Conservation (phyloP, 1,140 invertebrate species). For the Kradibia gibbosae region DNA sequence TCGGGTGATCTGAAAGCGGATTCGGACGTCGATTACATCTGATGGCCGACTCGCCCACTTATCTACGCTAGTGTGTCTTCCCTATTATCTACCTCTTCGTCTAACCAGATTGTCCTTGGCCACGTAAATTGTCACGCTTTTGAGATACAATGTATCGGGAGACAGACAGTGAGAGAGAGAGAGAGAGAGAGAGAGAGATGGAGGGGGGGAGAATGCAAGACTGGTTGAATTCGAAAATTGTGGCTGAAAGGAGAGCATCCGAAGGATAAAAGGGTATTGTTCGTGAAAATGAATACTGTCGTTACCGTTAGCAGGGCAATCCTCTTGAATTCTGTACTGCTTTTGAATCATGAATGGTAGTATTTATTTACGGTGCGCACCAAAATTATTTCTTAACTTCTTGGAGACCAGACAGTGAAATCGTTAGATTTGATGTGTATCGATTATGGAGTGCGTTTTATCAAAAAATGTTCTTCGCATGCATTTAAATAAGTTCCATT, state of each 20-base stretch:
- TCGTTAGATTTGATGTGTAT: too few species aligned
- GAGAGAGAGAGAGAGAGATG: background rate
- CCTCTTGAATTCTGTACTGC: too few species aligned
- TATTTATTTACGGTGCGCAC: too few species aligned
- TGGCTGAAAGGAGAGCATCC: background rate
- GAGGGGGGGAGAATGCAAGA: background rate
- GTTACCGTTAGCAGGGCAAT: background rate
- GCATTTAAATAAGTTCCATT: too few species aligned
- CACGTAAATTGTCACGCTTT: background rate
- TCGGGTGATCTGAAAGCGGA: background rate
- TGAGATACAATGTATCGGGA: slow-evolving; percentile 6
- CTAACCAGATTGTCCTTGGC: background rate
- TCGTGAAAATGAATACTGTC: background rate
- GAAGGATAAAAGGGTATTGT: background rate
- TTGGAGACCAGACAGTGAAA: too few species aligned
- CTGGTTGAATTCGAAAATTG: background rate
- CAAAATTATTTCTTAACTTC: too few species aligned
- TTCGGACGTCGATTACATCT: background rate
- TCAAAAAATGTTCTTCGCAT: too few species aligned
- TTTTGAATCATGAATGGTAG: too few species aligned
- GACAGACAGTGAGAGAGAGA: background rate
- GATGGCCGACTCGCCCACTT: slow-evolving; percentile 1
- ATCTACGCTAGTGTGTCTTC: too few species aligned
- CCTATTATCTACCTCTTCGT: too few species aligned
- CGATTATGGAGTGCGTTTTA: too few species aligned